Evolutionary conservation across 2,888 invertebrate species (phyloP).

Genomic region (Alcis repandata): DNA sequence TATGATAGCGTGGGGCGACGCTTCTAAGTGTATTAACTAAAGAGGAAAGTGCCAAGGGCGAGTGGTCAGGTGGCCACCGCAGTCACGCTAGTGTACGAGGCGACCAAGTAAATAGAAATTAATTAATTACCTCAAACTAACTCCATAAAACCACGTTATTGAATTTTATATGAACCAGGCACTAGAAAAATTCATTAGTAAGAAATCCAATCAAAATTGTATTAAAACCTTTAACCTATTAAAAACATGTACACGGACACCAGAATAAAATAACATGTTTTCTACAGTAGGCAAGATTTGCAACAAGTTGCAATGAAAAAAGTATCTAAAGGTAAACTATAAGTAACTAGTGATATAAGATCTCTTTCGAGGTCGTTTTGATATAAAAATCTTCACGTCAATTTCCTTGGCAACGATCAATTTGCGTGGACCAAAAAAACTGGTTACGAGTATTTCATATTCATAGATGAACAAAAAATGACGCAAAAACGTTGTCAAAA

Average conservation of each 20-base stretch:
- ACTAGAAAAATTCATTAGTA: no score
- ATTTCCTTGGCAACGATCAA: slow-evolving; percentile 18
- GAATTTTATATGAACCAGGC: neutral
- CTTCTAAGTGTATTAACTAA: neutral
- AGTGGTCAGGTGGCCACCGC: neutral
- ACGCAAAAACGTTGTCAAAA: slow-evolving; percentile 12
- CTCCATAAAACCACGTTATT: neutral
- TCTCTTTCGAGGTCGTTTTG: neutral
- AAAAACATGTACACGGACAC: neutral
- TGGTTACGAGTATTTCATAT: neutral
- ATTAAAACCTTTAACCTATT: no score
- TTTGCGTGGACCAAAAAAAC: neutral
- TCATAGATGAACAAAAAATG: slow-evolving; percentile 8
- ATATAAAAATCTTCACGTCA: slow-evolving; percentile 4
- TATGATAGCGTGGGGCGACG: neutral
- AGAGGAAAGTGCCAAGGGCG: neutral
- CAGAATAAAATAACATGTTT: neutral
- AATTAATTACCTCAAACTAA: neutral
- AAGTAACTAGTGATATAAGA: neutral
- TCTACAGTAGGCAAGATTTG: neutral
- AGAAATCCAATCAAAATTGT: no score
- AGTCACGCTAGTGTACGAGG: neutral
- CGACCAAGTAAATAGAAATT: neutral
- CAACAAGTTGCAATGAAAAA: neutral
- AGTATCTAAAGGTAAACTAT: no score